phyloP scores from a whole-genome alignment of 92 coral and sea anemone species.

The Parazoanthus darwini region DNA sequence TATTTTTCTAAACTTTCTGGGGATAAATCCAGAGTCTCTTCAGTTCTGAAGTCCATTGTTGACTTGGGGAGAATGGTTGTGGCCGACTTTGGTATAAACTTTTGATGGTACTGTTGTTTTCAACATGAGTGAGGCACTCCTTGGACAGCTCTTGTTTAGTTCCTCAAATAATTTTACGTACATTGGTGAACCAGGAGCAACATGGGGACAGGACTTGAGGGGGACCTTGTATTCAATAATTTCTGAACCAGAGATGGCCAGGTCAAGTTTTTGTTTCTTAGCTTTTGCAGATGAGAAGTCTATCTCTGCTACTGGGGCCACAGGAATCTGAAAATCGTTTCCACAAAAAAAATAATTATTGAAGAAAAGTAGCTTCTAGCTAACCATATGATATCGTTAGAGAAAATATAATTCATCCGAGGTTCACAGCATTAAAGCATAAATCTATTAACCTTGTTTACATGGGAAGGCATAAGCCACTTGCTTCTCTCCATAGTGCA shows the following conservation, averaged over 20 bases:
- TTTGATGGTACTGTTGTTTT: conserved; percentile 19
- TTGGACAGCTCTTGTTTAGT: conserved; percentile 32
- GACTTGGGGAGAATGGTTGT: conserved; percentile 46
- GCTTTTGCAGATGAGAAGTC: conserved; percentile 48
- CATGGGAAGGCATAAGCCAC: too few relatives aligned
- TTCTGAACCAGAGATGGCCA: conserved; percentile 37
- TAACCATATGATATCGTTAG: too few relatives aligned
- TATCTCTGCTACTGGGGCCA: conserved; percentile 11
- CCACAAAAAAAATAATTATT: too few relatives aligned
- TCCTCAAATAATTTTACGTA: conserved; percentile 33
- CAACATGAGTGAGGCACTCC: conserved; percentile 1
- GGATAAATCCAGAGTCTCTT: conserved; percentile 11
- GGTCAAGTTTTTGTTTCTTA: conserved; percentile 44
- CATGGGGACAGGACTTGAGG: conserved; percentile 27
- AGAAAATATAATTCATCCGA: too few relatives aligned
- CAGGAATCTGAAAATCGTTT: neutral
- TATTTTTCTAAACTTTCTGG: neutral
- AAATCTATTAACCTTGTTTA: too few relatives aligned
- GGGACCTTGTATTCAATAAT: conserved; percentile 5
- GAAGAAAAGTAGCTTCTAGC: too few relatives aligned
- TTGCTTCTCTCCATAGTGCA: too few relatives aligned
- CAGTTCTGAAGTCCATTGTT: conserved; percentile 36
- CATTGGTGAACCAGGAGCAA: conserved; percentile 8
- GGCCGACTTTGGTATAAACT: conserved; percentile 48
- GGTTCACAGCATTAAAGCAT: too few relatives aligned